Base-by-base conservation (phyloP, 2,888 invertebrate genomes). In the Hirtodrosophila cameraria region DNA sequence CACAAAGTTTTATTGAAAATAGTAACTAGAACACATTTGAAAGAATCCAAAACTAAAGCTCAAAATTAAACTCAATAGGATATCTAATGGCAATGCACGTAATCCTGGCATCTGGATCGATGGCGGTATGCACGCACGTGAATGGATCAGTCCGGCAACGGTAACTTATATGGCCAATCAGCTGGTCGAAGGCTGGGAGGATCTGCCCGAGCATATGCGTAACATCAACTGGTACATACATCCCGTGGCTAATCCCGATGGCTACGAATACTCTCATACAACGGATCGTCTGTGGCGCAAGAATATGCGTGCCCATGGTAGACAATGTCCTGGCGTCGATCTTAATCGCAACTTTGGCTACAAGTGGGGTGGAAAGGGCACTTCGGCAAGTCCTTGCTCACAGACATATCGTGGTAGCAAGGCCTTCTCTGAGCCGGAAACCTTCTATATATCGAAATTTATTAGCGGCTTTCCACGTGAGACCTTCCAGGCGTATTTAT, bases 371-470 rank as follows among this genome's bases (percentile, higher is more conserved):
- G 95, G 96, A 49, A 93, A 94, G 82, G 97, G 97, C 0, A 94
- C 96, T 0, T 96, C 97, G 11, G 94, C 93, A 35, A 94, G 96
- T 87, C 96, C 96, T 0, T 97, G 97, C 76, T 93, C 94, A 13
- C 96, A 97, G 76, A 96, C 94, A 16, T 97, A 93, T 87, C 94
- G 95, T 33, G 98, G 98, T 9, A 91, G 93, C 0, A 92, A 92
- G 43, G 93, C 96, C 0, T 97, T 97, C 89, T 97, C 97, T 0
- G 97, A 98, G 90, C 96, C 96, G 0, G 97, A 98, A 91, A 95
- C 96, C 0, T 91, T 91, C 65, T 95, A 96, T 16, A 92, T 90
- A n/a, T 90, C 93, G 89, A 92, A 93, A 42, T 93, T 92, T 85
- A 91, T 90, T 15, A 88, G 86, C 45, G 90, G 77, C 52, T 92